Conservation (phyloP, 2,888 invertebrate species). For the Imbricaverruca yamaguchii region DNA sequence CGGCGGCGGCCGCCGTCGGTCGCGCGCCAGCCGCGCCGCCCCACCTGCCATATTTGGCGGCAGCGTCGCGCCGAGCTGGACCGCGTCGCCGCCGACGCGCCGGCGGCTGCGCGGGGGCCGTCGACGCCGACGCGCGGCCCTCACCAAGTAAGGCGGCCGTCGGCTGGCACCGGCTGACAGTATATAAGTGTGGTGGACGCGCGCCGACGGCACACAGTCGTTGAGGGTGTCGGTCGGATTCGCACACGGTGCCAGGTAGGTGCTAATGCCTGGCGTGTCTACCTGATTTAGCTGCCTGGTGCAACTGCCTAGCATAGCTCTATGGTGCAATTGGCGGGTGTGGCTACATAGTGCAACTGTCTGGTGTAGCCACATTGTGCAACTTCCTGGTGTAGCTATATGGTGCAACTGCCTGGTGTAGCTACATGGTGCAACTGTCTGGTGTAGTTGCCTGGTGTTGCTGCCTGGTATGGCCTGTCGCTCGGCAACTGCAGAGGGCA, state of each 20-base stretch:
- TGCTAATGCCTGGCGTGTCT: not conserved
- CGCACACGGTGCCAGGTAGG: not conserved
- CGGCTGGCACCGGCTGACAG: not conserved
- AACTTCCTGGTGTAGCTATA: no score
- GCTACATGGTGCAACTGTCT: no score
- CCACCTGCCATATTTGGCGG: not conserved
- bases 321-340: no score
- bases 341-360: no score
- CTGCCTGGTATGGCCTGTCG: no score
- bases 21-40: not conserved
- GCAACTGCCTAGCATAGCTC: no score
- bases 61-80: not conserved
- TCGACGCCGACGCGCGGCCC: not conserved
- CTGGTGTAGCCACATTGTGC: no score
- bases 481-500: no score
- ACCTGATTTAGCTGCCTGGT: no score
- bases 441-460: no score
- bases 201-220: not conserved
- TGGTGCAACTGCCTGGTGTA: no score
- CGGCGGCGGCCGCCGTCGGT: not conserved
- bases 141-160: slow-evolving; percentile 6
- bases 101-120: not conserved
- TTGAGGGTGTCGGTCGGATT: not conserved
- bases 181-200: not conserved
- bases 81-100: not conserved